Evolutionary conservation across 2,797 vertebrate genomes (phyloP), one percentile per base, ranked within the genome.

Genomic region (Peromyscus melanophrys): DNA sequence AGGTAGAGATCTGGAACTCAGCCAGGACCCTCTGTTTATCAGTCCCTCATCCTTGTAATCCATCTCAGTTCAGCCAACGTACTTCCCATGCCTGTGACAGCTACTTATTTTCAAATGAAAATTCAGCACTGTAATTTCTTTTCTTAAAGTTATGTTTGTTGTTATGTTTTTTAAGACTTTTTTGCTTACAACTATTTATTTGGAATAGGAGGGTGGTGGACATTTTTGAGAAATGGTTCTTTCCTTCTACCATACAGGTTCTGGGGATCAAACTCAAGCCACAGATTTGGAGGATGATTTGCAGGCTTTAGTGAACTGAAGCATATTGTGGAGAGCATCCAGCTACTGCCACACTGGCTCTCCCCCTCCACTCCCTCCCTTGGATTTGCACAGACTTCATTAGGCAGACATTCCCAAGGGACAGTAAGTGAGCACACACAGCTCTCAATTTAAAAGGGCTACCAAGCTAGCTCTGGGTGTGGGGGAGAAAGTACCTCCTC

Each of bases 71-170:
- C 1, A 49, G 34, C 55, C 40, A 84, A 67, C 34, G 59, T 3
- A 84, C 46, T 91, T 94, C 78, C 21, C 69, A 40, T 31, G 4
- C 2, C 27, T 12, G 2, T 83, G 27, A 37, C 25, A 83, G 11
- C 55, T 88, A 43, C 57, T 81, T 73, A 46, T 71, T 75, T 76
- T 77, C 86, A 82, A 88, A 19, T 84, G 23, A 93, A 88, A 95
- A 75, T 57, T 46, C 4, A 82, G 43, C 49, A 17, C 3, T 49
- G 0, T 75, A 76, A 71, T 10, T 67, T 7, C 11, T 11, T 67
- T 69, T 82, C 21, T 63, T 19, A 69, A 87, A 91, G 6, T 6
- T 25, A 25, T 71, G 52, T 34, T 91, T 82, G n/a, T 92, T 82
- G 4, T 61, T 88, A 0, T 37, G 8, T 75, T 57, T 55, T 78